phyloP scores from a whole-genome alignment of 2,888 invertebrate genomes.

The Apantesis nais region DNA sequence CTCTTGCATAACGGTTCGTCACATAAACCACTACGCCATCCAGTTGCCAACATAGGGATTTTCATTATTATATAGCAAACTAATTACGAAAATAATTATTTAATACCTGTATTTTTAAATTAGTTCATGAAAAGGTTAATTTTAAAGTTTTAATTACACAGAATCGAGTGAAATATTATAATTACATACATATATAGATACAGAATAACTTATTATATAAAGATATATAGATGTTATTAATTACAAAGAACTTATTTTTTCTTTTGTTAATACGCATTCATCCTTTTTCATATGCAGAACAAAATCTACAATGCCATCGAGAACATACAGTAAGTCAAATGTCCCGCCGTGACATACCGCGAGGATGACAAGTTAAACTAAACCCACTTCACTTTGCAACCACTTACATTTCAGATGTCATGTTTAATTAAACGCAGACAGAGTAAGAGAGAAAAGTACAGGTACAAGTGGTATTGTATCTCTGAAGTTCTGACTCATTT shows the following conservation, averaged over 20 bases:
- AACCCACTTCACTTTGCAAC: slow-evolving; percentile 53
- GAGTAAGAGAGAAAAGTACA: slow-evolving; percentile 13
- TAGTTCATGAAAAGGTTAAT: not conserved
- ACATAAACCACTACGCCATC: no score
- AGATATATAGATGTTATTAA: no score
- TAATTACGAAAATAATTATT: not conserved
- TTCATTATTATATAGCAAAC: not conserved
- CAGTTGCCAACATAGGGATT: no score
- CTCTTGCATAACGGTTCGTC: no score
- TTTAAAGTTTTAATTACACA: no score
- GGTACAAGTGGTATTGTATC: not conserved
- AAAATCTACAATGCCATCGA: not conserved
- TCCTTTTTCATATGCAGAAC: not conserved
- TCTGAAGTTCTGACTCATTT: not conserved
- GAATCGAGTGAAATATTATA: no score
- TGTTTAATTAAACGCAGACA: slow-evolving; percentile 53
- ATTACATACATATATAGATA: no score
- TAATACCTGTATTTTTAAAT: not conserved
- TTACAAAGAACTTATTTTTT: not conserved
- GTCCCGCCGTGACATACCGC: slow-evolving; percentile 18
- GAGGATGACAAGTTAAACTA: slow-evolving; percentile 48
- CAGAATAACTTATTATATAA: no score
- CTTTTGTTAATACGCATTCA: not conserved
- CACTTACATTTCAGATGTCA: slow-evolving; percentile 42
- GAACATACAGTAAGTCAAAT: slow-evolving; percentile 11